Evolutionary conservation across 2,888 invertebrate genomes (phyloP), one percentile per base, ranked within the genome.

Genomic region (Lumbricus terrestris): DNA sequence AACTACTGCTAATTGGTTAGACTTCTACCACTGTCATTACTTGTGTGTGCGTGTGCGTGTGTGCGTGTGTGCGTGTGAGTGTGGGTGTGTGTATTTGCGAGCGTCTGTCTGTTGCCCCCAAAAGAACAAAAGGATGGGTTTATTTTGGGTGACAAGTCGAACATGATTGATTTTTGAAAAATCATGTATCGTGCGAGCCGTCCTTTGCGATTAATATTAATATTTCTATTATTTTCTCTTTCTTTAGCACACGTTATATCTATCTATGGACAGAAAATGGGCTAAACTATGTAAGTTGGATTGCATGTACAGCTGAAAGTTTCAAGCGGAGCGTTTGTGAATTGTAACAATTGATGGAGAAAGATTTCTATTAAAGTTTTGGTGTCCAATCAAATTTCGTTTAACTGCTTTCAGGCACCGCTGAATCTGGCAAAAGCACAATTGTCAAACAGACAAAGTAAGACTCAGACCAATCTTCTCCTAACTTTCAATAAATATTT

Each of bases 371-470:
- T 13, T 13, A 5, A 13, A 13, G 5, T 38, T 38, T 38, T 13
- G 13, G 5, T 13, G 13, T 38, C 13, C 8, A 38, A 5, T 38
- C 38, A 38, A 38, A 5, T n/a, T 82, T n/a, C 20, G 83, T 88
- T 47, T 90, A 89, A 82, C 90, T 89, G 89, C 95, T 95, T 95
- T 91, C 96, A 99, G 99, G 99, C 96, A 99, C 99, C 95, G 99
- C 99, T 94, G 99, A 99, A 96, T 99, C 99, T 94, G 99, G 99
- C 95, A 99, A 99, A 96, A 98, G 98, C 96, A 99, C 99, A 95
- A 99, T 99, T 96, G 98, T 99, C 94, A 99, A 99, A 97, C 99
- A 99, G 96, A 99, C 99, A 99, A 99, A 98, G 98, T 98, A 96
- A 97, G 98, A n/a, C 11, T 23, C 8, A 89, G 6, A 89, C 82